These are phyloP conservation scores for Leptestheria dahalacensis DNA, from an alignment of 1,140 invertebrate genomes.

Conservation along the genomic window DNA sequence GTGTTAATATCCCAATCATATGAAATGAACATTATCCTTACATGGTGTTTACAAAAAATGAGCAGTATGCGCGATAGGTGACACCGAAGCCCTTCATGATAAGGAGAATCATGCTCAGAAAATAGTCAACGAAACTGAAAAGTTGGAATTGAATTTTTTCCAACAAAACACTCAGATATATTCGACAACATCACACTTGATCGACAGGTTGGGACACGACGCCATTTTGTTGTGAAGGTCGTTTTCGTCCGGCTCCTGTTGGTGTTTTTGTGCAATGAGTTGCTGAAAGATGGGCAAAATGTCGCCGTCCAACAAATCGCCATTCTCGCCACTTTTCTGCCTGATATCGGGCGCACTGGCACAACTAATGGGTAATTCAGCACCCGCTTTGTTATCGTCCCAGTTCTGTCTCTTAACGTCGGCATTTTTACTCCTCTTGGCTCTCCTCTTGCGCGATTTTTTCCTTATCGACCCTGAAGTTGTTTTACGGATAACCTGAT, in stretches of 20 bases:
- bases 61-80: too few relatives aligned
- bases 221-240: slow-evolving; percentile 35
- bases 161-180: too few relatives aligned
- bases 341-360: neutral
- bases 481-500: too few relatives aligned
- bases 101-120: too few relatives aligned
- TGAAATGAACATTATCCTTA: too few relatives aligned
- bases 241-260: neutral
- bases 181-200: slow-evolving; percentile 89
- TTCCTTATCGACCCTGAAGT: neutral
- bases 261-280: slow-evolving; percentile 28
- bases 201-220: slow-evolving; percentile 83
- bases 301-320: neutral
- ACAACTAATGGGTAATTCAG: neutral
- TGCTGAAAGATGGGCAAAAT: slow-evolving; percentile 84
- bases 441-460: neutral
- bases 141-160: too few relatives aligned
- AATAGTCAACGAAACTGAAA: too few relatives aligned
- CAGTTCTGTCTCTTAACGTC: neutral
- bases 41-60: too few relatives aligned
- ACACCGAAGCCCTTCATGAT: too few relatives aligned
- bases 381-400: too few relatives aligned
- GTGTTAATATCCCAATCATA: too few relatives aligned
- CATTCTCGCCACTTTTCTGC: neutral
- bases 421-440: neutral